These are phyloP conservation scores for Epinotia demarniana DNA, from an alignment of 2,888 invertebrate species.

Conservation along the genomic window DNA sequence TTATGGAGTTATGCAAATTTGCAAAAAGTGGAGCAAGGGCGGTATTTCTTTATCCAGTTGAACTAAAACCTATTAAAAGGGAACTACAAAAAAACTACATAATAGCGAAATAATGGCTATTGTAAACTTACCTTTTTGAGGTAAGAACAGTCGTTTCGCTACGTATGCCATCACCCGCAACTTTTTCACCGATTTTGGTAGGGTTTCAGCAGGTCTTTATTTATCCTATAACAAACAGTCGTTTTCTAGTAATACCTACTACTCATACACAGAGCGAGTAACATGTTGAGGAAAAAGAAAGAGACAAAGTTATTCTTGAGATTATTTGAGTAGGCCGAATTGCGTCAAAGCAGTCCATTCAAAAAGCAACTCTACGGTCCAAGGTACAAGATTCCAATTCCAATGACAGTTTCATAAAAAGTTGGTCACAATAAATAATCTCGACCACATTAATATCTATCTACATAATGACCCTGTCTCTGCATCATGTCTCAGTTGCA, in stretches of 20 bases:
- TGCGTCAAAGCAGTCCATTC: no score
- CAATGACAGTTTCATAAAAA: no score
- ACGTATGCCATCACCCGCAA: background rate
- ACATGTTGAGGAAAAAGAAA: background rate
- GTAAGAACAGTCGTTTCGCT: background rate
- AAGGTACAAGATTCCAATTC: no score
- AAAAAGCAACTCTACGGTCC: no score
- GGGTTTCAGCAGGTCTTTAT: background rate
- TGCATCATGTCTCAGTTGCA: no score
- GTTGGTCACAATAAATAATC: no score
- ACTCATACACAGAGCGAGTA: background rate
- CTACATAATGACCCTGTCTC: no score
- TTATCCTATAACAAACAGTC: background rate
- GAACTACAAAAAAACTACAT: background rate
- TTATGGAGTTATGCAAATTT: conserved; percentile 34
- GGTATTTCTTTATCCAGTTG: background rate
- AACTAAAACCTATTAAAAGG: background rate
- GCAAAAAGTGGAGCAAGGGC: conserved; percentile 21
- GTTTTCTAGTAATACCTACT: background rate
- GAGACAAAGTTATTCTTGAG: no score
- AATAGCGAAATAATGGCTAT: background rate
- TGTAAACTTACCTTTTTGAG: conserved; percentile 2
- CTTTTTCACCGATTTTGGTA: background rate
- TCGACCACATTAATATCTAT: no score
- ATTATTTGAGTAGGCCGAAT: no score